Evolutionary conservation across 2,113 vertebrate species (phyloP).

Genomic region (Ctenomys sociabilis): DNA sequence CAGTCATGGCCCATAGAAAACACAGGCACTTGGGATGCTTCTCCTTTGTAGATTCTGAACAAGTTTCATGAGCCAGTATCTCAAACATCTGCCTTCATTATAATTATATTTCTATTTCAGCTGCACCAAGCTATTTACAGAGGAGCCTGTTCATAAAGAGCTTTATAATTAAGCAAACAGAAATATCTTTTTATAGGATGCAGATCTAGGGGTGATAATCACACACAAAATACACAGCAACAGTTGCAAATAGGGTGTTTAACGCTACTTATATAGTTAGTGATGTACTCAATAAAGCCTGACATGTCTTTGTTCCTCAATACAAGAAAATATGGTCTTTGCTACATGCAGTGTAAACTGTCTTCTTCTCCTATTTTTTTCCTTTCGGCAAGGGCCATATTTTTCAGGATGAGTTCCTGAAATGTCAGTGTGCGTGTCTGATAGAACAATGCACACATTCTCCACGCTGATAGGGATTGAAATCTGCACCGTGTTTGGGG

Average conservation of each 20-base stretch:
- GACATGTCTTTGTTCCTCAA: conserved; percentile 89
- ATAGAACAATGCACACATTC: conserved; percentile 53
- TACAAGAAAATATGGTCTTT: conserved; percentile 87
- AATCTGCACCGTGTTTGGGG: conserved; percentile 28
- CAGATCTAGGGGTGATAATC: conserved; percentile 91
- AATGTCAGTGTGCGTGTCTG: neutral
- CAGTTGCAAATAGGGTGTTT: conserved; percentile 91
- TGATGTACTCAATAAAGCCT: conserved; percentile 88
- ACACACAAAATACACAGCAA: conserved; percentile 92
- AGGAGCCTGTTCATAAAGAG: conserved; percentile 91
- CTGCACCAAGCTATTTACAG: conserved; percentile 92
- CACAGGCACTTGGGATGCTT: conserved; percentile 67
- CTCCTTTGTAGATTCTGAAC: conserved; percentile 87
- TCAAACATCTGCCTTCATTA: conserved; percentile 92
- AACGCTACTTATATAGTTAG: conserved; percentile 90
- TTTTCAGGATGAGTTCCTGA: conserved; percentile 77
- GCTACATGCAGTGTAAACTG: conserved; percentile 84
- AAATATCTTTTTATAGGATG: conserved; percentile 93
- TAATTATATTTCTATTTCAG: conserved; percentile 94
- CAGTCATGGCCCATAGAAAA: conserved; percentile 68
- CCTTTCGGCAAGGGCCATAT: conserved; percentile 78
- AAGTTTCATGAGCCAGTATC: conserved; percentile 88
- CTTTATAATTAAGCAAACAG: conserved; percentile 94
- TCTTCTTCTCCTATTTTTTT: conserved; percentile 75
- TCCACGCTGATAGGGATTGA: conserved; percentile 13